These are phyloP conservation scores for Rhagologus leucostigma DNA, from an alignment of 2,113 vertebrate species.

Conservation along the genomic window DNA sequence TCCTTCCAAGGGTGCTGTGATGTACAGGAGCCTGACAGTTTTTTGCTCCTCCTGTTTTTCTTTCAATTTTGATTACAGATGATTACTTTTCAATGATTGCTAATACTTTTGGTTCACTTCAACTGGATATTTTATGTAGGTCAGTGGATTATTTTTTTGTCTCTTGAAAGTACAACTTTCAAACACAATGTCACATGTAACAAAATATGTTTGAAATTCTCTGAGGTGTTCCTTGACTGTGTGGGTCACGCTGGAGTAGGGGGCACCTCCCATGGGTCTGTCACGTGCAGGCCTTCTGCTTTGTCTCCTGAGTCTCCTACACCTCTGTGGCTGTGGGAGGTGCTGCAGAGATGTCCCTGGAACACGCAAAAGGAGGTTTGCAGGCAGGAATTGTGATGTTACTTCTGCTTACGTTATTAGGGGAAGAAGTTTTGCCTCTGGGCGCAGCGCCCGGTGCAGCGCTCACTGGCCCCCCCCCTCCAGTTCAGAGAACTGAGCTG, in stretches of 20 bases:
- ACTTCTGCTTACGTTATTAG: background rate
- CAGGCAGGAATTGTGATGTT: background rate
- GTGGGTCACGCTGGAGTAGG: rapidly evolving
- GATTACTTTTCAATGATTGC: background rate
- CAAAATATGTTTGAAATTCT: background rate
- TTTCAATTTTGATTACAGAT: background rate
- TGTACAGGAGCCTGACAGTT: background rate
- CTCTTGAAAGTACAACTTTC: background rate
- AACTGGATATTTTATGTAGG: background rate
- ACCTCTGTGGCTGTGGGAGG: background rate
- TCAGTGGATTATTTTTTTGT: background rate
- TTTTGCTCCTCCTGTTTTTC: background rate
- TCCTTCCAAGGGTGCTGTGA: background rate
- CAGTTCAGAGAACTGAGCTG: background rate
- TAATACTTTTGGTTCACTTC: background rate
- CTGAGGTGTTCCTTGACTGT: background rate
- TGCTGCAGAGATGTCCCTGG: background rate
- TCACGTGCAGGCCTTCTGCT: background rate
- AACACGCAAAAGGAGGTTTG: background rate
- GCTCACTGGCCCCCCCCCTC: background rate
- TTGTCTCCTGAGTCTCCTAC: rapidly evolving
- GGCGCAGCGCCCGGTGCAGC: rapidly evolving
- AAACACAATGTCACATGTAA: background rate
- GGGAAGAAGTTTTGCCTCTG: background rate
- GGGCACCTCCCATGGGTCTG: background rate